Evolutionary conservation across 2,888 invertebrate genomes (phyloP), one percentile per base, ranked within the genome.

Genomic region (Vesta saturnalis): DNA sequence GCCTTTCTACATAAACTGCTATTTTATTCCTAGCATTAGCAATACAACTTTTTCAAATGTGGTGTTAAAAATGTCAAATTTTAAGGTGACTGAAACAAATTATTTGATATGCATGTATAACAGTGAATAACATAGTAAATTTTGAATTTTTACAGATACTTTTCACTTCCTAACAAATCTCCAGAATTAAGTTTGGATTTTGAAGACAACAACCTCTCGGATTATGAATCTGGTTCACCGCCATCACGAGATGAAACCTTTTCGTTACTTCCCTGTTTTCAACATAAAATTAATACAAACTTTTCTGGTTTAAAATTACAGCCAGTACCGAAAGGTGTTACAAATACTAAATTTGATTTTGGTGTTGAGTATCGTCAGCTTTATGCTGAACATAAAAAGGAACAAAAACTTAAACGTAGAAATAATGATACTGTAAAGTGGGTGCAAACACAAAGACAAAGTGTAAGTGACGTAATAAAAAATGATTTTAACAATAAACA

Each of bases 171-270:
- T 1, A 63, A 35, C 8, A 72, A 69, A 46, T 71, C 73, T 5
- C 67, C 70, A 10, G 72, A 74, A 4, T 58, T 64, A 18, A 71
- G 64, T 43, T 14, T 69, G 3, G 76, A 76, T 19, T 67, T 57
- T 12, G 78, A 79, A 23, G 87, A 87, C 54, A 78, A 85, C 43
- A 83, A 84, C 73, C 76, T 81, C 21, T 87, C 87, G 0, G 88
- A 88, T 77, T 87, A 87, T 70, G 88, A 88, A 76, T 87, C 87
- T 14, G 86, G 87, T 1, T 88, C 87, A 0, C 87, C 88, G 0
- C 87, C 88, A 5, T 87, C 87, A 0, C 80, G 85, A n/a, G 87
- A 86, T 16, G 87, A 87, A 74, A 82, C 73, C 35, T 79, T 81
- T 62, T 80, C 83, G 2, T 74, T 76, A 5, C 73, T 79, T 60